These are phyloP conservation scores for Corydoras sp. DNA, from an alignment of 2,113 vertebrate species.

Conservation along the genomic window DNA sequence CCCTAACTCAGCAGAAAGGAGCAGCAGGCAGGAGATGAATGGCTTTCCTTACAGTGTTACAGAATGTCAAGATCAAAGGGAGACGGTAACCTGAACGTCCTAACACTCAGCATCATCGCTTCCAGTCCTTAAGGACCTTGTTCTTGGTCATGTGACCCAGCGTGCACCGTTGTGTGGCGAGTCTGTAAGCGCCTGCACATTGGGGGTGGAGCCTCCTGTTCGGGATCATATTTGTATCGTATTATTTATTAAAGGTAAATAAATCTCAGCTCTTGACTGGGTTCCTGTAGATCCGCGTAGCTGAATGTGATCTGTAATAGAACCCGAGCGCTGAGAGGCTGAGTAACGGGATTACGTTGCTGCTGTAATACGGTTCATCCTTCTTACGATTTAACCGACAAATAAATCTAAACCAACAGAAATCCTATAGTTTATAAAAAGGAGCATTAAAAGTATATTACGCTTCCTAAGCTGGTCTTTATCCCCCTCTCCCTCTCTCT, in stretches of 20 bases:
- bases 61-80: constrained; percentile 30
- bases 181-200: no score
- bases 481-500: neutral
- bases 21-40: constrained; percentile 47
- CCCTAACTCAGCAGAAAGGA: constrained; percentile 5
- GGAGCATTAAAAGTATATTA: neutral
- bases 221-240: no score
- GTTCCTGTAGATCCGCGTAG: constrained; percentile 12
- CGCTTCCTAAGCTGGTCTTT: neutral
- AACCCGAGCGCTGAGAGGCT: constrained; percentile 24
- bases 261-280: neutral
- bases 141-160: no score
- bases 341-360: constrained; percentile 36
- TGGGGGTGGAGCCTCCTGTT: no score
- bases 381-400: constrained; percentile 33
- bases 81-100: constrained; percentile 1
- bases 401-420: constrained; percentile 26
- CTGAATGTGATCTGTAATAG: constrained; percentile 36
- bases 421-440: constrained; percentile 21
- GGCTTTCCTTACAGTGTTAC: constrained; percentile 25
- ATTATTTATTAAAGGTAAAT: no score
- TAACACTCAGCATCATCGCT: no score
- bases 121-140: no score
- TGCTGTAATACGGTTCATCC: constrained; percentile 42
- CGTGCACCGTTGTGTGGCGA: no score